Conservation (phyloP, 2,113 vertebrate genomes). For the Poicephalus gulielmi region DNA sequence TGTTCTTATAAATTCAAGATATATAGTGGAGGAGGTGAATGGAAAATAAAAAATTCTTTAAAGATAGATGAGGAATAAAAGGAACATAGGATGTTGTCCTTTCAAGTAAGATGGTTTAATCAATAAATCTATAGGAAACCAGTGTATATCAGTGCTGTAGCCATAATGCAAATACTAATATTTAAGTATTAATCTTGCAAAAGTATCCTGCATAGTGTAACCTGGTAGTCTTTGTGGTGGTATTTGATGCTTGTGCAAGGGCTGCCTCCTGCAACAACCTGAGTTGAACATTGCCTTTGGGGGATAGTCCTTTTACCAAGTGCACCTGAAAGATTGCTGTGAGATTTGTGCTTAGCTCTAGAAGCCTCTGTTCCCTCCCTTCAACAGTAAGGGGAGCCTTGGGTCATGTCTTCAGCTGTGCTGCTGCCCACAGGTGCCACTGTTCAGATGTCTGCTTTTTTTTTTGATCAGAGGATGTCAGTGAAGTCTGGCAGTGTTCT, state of each 20-base stretch:
- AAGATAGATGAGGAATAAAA: not conserved
- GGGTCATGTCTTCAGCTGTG: not conserved
- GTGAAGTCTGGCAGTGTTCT: not conserved
- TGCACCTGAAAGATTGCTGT: not conserved
- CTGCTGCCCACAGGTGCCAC: not conserved
- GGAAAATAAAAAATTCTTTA: not conserved
- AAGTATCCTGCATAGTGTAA: not conserved
- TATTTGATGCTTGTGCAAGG: not conserved
- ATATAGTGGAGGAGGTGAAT: not conserved
- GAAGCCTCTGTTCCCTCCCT: not conserved
- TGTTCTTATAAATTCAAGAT: not conserved
- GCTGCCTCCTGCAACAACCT: not conserved
- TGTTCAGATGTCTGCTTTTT: not conserved
- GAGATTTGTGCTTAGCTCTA: not conserved
- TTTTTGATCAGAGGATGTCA: not conserved
- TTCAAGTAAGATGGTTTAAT: not conserved
- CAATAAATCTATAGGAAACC: not conserved
- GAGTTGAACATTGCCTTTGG: not conserved
- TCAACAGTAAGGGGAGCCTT: too few relatives aligned
- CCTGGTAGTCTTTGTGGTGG: accelerated
- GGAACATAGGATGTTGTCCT: not conserved
- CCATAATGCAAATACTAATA: not conserved
- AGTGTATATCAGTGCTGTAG: not conserved
- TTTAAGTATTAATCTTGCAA: not conserved
- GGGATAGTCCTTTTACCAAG: not conserved